Evolutionary conservation across 2,888 invertebrate genomes (phyloP).

Genomic region (Bembecia ichneumoniformis): DNA sequence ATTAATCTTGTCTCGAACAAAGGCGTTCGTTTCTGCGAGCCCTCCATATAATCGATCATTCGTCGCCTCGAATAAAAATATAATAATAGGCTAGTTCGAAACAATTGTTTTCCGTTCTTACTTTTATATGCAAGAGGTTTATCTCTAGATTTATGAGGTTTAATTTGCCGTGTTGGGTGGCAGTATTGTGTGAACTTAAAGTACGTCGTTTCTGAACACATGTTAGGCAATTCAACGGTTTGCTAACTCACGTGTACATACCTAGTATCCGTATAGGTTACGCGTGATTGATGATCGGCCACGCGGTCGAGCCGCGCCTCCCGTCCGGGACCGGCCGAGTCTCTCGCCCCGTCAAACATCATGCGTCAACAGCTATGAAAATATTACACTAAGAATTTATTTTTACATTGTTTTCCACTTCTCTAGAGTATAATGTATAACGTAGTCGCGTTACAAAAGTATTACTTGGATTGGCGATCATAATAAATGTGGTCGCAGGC

Average conservation of each 20-base stretch:
- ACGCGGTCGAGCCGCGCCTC: constrained; percentile 11
- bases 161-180: too few species aligned
- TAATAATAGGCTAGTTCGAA: constrained; percentile 45
- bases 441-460: too few species aligned
- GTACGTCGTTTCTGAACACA: background rate
- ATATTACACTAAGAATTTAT: too few species aligned
- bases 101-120: constrained; percentile 37
- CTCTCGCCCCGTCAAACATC: constrained; percentile 3
- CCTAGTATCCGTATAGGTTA: constrained; percentile 2
- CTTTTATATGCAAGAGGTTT: constrained; percentile 1
- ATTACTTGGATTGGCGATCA: too few species aligned
- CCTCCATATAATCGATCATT: constrained; percentile 62
- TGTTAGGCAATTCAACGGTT: background rate
- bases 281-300: constrained; percentile 17
- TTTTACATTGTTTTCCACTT: too few species aligned
- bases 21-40: constrained; percentile 55
- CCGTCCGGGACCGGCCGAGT: background rate
- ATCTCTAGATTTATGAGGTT: background rate
- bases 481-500: too few species aligned
- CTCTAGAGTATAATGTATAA: too few species aligned
- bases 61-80: constrained; percentile 65
- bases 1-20: constrained; percentile 65
- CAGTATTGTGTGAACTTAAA: background rate
- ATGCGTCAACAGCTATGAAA: constrained; percentile 2
- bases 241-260: constrained; percentile 1